A percentile compares a stretch with the other conserved stretches of the same genome.
These are phyloP conservation scores for Platycheirus rosarum DNA, from an alignment of 2,888 invertebrate species.

Conservation along the genomic window DNA sequence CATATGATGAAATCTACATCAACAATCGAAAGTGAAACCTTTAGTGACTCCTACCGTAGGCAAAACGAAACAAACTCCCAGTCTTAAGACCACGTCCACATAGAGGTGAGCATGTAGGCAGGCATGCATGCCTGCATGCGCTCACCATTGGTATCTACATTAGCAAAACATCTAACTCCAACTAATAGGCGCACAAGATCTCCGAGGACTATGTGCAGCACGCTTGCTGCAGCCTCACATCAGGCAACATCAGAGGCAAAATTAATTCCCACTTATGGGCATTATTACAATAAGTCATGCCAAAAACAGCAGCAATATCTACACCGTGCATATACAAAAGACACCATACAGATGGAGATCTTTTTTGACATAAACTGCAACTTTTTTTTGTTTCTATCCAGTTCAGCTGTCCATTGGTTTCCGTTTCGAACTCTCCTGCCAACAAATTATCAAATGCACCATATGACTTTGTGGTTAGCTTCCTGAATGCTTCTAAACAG, in stretches of 20 bases:
- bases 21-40: slow-evolving; percentile 56
- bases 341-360: slow-evolving; percentile 60
- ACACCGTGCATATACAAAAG: slow-evolving; percentile 47
- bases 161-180: slow-evolving; percentile 50
- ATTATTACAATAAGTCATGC: slow-evolving; percentile 70
- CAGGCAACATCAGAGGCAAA: slow-evolving; percentile 45
- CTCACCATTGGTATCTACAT: slow-evolving; percentile 55
- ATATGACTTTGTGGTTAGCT: slow-evolving; percentile 64
- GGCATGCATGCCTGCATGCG: slow-evolving; percentile 46
- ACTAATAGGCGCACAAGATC: slow-evolving; percentile 55
- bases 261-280: slow-evolving; percentile 73
- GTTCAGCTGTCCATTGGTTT: slow-evolving; percentile 55
- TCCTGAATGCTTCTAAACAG: slow-evolving; percentile 51
- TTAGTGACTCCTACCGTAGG: slow-evolving; percentile 5
- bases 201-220: slow-evolving; percentile 2
- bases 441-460: slow-evolving; percentile 61
- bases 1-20: slow-evolving; percentile 8
- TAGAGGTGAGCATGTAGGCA: slow-evolving; percentile 38
- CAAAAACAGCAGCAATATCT: slow-evolving; percentile 25
- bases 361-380: slow-evolving; percentile 60
- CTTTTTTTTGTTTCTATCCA: slow-evolving; percentile 37
- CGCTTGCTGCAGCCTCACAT: slow-evolving; percentile 32
- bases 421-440: slow-evolving; percentile 53
- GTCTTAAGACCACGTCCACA: slow-evolving; percentile 53
- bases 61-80: slow-evolving; percentile 18